phyloP scores from a whole-genome alignment of 2,888 invertebrate species.

The Andricus curvator region DNA sequence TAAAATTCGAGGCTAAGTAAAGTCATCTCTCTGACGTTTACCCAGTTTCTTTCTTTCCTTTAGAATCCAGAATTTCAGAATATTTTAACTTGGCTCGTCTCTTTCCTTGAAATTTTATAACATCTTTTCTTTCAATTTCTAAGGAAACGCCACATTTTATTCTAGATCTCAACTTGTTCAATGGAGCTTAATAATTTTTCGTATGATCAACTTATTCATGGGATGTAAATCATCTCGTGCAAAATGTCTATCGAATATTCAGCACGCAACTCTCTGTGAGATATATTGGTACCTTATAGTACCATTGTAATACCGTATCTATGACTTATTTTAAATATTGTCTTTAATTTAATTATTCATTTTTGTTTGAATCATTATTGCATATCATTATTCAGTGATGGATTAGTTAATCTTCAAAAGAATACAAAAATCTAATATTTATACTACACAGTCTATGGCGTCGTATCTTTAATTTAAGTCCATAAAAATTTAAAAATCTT shows the following conservation, averaged over 20 bases:
- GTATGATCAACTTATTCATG: neutral
- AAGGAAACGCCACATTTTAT: neutral
- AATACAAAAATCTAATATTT: too few species aligned
- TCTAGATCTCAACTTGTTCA: neutral
- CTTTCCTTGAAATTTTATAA: neutral
- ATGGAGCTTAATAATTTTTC: neutral
- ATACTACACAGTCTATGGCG: too few species aligned
- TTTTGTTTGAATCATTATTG: too few species aligned
- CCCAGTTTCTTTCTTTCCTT: neutral
- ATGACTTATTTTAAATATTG: too few species aligned
- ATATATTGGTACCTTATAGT: too few species aligned
- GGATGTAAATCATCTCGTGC: neutral
- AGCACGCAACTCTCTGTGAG: neutral
- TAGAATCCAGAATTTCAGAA: neutral
- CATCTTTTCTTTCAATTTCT: neutral
- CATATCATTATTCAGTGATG: too few species aligned
- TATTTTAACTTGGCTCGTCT: neutral
- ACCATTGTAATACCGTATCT: too few species aligned
- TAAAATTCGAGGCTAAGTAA: neutral
- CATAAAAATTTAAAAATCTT: too few species aligned
- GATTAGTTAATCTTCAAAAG: too few species aligned
- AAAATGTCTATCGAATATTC: neutral
- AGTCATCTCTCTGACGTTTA: neutral
- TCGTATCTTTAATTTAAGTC: too few species aligned
- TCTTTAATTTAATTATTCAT: too few species aligned